phyloP scores from a whole-genome alignment of 2,888 invertebrate genomes.

The Rapana venosa region DNA sequence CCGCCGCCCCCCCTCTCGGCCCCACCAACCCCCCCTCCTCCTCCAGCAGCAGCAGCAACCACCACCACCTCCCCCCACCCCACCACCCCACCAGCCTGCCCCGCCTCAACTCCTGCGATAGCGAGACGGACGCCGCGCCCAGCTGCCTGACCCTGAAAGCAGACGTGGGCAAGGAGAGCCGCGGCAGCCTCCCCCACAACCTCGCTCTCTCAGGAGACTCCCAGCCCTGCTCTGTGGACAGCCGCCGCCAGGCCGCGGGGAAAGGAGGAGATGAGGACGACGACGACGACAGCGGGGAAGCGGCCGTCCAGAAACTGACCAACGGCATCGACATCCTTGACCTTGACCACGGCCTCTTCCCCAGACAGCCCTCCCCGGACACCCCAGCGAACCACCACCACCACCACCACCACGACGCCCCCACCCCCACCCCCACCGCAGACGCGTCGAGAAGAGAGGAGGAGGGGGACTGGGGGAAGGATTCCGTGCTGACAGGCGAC shows the following conservation, averaged over 20 bases:
- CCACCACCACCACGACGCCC: not conserved
- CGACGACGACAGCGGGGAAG: not conserved
- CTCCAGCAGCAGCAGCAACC: not conserved
- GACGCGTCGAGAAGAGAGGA: not conserved
- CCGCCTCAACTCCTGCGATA: not conserved
- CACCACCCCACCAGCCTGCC: not conserved
- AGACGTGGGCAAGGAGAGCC: not conserved
- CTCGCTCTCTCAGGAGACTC: not conserved
- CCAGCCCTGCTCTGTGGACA: slow-evolving; percentile 28
- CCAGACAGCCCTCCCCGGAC: not conserved
- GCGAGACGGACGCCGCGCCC: not conserved
- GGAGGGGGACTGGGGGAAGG: not conserved
- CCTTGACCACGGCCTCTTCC: not conserved
- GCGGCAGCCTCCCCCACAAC: slow-evolving; percentile 15
- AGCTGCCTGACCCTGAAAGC: not conserved
- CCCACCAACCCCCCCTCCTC: not conserved
- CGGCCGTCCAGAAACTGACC: slow-evolving; percentile 20
- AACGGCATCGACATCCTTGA: slow-evolving; percentile 41
- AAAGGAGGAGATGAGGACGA: not conserved
- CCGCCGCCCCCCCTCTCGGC: not conserved
- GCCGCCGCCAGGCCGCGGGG: not conserved
- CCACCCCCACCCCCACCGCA: not conserved
- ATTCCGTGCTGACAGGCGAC: not conserved
- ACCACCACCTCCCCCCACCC: not conserved
- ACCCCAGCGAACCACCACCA: not conserved